Conservation (phyloP, 1,140 invertebrate genomes). For the Augochlora pura region DNA sequence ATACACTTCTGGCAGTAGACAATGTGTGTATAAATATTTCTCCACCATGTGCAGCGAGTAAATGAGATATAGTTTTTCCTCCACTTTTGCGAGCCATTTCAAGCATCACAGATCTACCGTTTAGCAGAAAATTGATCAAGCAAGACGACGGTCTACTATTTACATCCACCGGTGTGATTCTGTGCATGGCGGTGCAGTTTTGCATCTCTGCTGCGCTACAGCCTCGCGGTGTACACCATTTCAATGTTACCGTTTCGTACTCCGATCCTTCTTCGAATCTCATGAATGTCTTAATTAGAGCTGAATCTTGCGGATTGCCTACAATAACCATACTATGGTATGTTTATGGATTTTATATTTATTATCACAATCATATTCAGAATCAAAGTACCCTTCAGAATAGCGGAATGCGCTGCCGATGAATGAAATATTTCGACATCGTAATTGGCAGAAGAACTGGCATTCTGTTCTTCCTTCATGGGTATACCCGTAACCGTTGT, state of each 20-base stretch:
- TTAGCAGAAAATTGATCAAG: conserved; percentile 96
- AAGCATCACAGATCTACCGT: conserved; percentile 95
- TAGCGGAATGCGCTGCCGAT: conserved; percentile 89
- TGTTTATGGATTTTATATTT: background rate
- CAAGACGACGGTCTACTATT: conserved; percentile 97
- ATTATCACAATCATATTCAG: background rate
- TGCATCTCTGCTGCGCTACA: conserved; percentile 88
- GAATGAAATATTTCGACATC: conserved; percentile 98
- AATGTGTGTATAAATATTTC: conserved; percentile 98
- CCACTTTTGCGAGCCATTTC: conserved; percentile 95
- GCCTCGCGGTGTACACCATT: conserved; percentile 97
- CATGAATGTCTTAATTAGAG: conserved; percentile 75
- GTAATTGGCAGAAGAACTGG: conserved; percentile 98
- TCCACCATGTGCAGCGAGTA: conserved; percentile 95
- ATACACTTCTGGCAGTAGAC: conserved; percentile 90
- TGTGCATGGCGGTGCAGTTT: conserved; percentile 90
- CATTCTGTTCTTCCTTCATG: conserved; percentile 99
- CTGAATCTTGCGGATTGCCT: conserved; percentile 77
- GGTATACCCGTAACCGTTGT: conserved; percentile 99
- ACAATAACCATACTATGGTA: background rate
- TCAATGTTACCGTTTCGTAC: conserved; percentile 91
- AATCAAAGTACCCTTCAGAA: conserved; percentile 82
- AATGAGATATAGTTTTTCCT: conserved; percentile 94
- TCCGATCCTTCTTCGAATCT: conserved; percentile 84
- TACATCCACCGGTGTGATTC: conserved; percentile 97